Evolutionary conservation across 2,888 invertebrate genomes (phyloP).

Genomic region (Trisateles emortualis): DNA sequence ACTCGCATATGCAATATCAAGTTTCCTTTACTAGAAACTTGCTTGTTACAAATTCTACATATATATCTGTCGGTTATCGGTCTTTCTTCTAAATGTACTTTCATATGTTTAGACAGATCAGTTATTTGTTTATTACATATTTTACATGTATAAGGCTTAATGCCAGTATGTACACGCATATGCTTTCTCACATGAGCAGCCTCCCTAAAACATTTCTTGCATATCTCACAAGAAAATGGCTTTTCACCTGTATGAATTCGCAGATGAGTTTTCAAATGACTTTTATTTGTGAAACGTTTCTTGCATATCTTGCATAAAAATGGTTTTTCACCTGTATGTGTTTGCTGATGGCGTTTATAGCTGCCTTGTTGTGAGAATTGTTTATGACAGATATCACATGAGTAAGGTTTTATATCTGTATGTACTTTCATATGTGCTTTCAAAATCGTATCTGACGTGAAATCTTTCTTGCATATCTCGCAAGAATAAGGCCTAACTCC

Average conservation of each 20-base stretch:
- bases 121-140: constrained; percentile 79
- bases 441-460: constrained; percentile 75
- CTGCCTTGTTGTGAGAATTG: constrained; percentile 79
- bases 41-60: constrained; percentile 66
- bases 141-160: constrained; percentile 77
- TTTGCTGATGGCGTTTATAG: constrained; percentile 74
- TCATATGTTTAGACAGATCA: constrained; percentile 76
- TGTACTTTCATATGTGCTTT: constrained; percentile 80
- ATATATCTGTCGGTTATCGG: no score
- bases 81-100: constrained; percentile 67
- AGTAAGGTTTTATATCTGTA: constrained; percentile 75
- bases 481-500: constrained; percentile 74
- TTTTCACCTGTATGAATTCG: no score
- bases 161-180: constrained; percentile 72
- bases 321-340: constrained; percentile 77
- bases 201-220: constrained; percentile 73
- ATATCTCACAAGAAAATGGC: no score
- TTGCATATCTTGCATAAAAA: constrained; percentile 70
- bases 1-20: constrained; percentile 68
- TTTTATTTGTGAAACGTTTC: no score
- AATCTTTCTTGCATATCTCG: constrained; percentile 75
- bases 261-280: no score
- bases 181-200: constrained; percentile 76
- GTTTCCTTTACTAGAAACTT: constrained; percentile 65
- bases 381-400: constrained; percentile 70